Percentiles rank a stretch among this genome's conserved stretches.
Conservation (phyloP, 2,113 vertebrate genomes). For the Casuarius casuarius region DNA sequence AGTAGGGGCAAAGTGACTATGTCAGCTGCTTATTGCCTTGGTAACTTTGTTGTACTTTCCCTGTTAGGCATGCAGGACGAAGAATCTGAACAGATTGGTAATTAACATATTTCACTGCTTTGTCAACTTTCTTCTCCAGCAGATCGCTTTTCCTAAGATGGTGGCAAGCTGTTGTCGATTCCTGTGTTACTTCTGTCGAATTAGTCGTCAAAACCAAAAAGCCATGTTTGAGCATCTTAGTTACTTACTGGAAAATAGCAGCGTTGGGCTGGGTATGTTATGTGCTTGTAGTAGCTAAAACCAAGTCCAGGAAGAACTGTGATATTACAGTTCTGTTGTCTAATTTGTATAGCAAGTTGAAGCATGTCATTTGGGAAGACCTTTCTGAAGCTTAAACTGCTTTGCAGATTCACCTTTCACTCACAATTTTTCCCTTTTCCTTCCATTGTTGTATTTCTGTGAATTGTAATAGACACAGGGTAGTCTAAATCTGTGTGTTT, state of each 20-base stretch:
- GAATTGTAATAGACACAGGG: neutral
- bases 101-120: constrained; percentile 62
- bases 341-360: neutral
- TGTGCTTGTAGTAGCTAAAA: neutral
- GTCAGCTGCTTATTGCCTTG: constrained; percentile 4
- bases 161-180: constrained; percentile 98
- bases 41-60: constrained; percentile 8
- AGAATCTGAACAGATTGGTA: constrained; percentile 50
- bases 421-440: neutral
- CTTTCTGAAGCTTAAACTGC: neutral
- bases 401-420: neutral
- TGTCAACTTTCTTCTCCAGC: constrained; percentile 72
- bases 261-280: constrained; percentile 90
- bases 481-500: neutral
- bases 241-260: constrained; percentile 97
- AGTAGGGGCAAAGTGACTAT: neutral
- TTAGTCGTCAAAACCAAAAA: constrained; percentile 98
- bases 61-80: neutral
- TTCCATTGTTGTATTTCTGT: neutral
- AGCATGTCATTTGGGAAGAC: neutral
- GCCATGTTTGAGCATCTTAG: constrained; percentile 99
- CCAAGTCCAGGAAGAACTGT: neutral
- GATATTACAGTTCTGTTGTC: neutral
- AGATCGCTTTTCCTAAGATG: constrained; percentile 98
- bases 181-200: constrained; percentile 98